Conservation (phyloP, 2,888 invertebrate genomes). For the Strigamia crassipes region DNA sequence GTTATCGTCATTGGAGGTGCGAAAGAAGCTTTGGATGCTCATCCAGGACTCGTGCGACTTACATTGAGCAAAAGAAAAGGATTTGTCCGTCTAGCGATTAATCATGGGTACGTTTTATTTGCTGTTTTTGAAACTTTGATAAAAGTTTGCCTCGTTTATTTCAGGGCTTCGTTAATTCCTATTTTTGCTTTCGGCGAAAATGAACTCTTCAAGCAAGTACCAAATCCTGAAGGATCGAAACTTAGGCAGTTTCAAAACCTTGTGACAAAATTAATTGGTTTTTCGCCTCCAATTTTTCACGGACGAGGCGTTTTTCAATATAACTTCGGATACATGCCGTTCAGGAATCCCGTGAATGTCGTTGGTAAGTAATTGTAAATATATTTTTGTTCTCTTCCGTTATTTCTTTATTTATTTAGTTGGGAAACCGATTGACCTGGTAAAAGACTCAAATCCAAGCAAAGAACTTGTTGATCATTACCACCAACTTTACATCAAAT, state of each 20-base stretch:
- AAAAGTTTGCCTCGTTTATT: slow-evolving; percentile 5
- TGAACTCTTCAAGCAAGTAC: slow-evolving; percentile 77
- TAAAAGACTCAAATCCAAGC: slow-evolving; percentile 72
- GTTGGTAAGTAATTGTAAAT: slow-evolving; percentile 72
- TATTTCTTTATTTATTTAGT: slow-evolving; percentile 61
- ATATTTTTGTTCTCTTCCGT: too few relatives aligned
- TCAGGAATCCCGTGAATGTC: slow-evolving; percentile 76
- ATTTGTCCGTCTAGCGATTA: slow-evolving; percentile 73
- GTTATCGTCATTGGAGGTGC: slow-evolving; percentile 87
- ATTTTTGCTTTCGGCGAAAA: slow-evolving; percentile 90
- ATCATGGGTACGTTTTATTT: slow-evolving; percentile 66
- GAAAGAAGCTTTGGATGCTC: slow-evolving; percentile 80
- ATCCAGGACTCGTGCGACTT: slow-evolving; percentile 74
- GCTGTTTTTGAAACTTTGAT: neutral
- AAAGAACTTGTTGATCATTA: slow-evolving; percentile 74
- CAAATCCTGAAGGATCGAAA: slow-evolving; percentile 72
- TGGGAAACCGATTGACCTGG: slow-evolving; percentile 80
- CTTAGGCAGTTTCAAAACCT: slow-evolving; percentile 71
- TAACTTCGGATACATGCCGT: slow-evolving; percentile 81
- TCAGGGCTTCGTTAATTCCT: slow-evolving; percentile 80
- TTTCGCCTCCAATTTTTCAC: slow-evolving; percentile 72
- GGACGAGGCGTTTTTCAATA: slow-evolving; percentile 93
- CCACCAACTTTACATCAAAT: slow-evolving; percentile 74
- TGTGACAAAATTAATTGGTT: slow-evolving; percentile 70
- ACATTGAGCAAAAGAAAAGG: slow-evolving; percentile 77